Conservation (phyloP, 2,113 vertebrate species). For the Laterallus jamaicensis region DNA sequence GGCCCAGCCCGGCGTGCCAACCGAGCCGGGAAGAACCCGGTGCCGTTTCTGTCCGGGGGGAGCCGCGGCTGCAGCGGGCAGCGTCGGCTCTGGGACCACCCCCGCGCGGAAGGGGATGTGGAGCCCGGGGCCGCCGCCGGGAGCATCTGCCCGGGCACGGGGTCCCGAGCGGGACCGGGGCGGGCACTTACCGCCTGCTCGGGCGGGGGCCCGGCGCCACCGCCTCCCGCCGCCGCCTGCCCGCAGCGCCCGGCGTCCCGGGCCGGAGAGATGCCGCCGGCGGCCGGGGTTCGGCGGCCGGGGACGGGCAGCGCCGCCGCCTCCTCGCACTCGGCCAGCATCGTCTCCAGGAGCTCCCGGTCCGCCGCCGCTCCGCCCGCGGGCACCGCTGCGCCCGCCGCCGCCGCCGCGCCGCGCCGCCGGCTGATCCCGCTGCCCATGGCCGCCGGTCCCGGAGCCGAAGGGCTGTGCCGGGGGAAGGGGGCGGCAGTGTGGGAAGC, state of each 20-base stretch:
- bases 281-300: no score
- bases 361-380: no score
- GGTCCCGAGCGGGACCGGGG: not conserved
- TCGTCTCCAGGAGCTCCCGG: no score
- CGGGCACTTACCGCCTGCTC: not conserved
- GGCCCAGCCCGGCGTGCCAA: fast-evolving
- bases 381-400: no score
- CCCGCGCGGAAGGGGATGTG: not conserved
- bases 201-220: not conserved
- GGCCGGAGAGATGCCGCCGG: not conserved
- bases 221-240: conserved; percentile 42
- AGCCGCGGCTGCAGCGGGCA: not conserved
- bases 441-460: not conserved
- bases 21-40: fast-evolving
- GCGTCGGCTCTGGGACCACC: no score
- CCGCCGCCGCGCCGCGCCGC: not conserved
- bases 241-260: conserved; percentile 35
- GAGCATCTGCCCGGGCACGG: not conserved
- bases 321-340: no score
- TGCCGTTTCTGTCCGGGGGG: fast-evolving
- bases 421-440: conserved; percentile 74
- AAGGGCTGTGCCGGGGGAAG: not conserved
- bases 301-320: no score
- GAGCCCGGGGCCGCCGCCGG: not conserved
- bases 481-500: not conserved